Base-by-base conservation (phyloP, 2,888 invertebrate genomes). In the Tridacna crocea region DNA sequence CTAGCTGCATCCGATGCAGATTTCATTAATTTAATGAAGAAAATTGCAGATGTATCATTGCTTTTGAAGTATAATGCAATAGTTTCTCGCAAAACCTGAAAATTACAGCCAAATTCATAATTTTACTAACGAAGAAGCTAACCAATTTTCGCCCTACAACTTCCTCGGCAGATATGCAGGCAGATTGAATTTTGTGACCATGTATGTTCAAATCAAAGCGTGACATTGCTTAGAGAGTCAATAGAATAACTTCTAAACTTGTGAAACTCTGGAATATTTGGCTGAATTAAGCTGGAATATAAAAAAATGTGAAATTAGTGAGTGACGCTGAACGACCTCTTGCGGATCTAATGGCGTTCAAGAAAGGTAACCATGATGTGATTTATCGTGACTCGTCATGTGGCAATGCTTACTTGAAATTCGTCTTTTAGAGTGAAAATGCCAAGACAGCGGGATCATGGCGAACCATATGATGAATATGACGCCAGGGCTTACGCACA, bases 401-500 rank as follows among this genome's bases (percentile, higher is more conserved):
- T 86, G 86, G 86, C 84, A 84, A 24, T 19, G 63, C 46, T 60
- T 61, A 80, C 36, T 55, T 22, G 51, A 70, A 51, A 47, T 70
- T 70, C n/a, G 12, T 22, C 26, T 22, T 70, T 24, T 70, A 70
- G 51, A 70, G 51, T 47, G 72, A 87, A 72, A 61, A 87, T 89
- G 89, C 89, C 89, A 58, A 83, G 88, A 55, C 86, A 87, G 68
- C 82, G 88, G 60, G 85, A 87, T 19, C 77, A 84, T 74, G 81
- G 77, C 26, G 83, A 79, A 47, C 80, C 84, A 24, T 90, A 80
- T 76, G 91, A 90, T 60, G 93, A 92, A 83, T 93, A 85, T 83
- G 93, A 93, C 85, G 92, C 93, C 24, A 88, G 92, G 73, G 86
- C 91, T 22, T 93, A 93, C 76, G 82, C 91, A 46, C 91, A 92